Percentiles rank a stretch among this genome's conserved stretches.
These are phyloP conservation scores for Nysson spinosus DNA, from an alignment of 2,888 invertebrate genomes.

Conservation along the genomic window DNA sequence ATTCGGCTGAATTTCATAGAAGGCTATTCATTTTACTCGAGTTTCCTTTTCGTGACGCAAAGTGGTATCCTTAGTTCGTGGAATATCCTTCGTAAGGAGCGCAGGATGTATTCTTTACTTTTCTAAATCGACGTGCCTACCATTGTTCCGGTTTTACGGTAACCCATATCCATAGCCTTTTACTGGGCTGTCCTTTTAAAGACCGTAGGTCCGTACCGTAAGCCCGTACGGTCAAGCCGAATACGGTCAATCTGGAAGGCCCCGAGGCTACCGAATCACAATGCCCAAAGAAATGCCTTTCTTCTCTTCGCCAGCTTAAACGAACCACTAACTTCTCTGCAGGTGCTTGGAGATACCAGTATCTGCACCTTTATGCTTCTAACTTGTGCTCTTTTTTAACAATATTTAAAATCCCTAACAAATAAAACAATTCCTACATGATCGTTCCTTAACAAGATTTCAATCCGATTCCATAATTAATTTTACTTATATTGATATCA, in stretches of 20 bases:
- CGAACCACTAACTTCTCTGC: conserved; percentile 24
- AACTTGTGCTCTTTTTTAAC: no score
- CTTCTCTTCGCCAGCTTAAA: conserved; percentile 13
- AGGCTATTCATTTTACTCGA: no score
- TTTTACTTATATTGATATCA: no score
- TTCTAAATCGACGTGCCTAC: conserved; percentile 15
- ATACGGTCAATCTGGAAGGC: conserved; percentile 34
- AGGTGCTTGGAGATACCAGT: conserved; percentile 37
- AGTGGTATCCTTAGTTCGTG: neutral
- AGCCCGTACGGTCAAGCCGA: conserved; percentile 31
- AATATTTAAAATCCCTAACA: no score
- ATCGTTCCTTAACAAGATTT: no score
- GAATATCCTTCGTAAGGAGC: neutral
- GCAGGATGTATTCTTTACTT: conserved; percentile 10
- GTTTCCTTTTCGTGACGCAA: neutral
- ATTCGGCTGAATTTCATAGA: no score
- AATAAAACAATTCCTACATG: no score
- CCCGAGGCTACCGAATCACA: conserved; percentile 55
- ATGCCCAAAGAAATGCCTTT: conserved; percentile 46
- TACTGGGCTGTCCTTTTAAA: no score
- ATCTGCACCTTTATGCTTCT: neutral
- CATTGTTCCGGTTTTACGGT: conserved; percentile 51
- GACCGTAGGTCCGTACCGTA: no score
- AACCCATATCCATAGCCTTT: no score
- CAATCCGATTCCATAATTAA: no score